Evolutionary conservation across 2,888 invertebrate species (phyloP).

Genomic region (Cantharis flavilabris): DNA sequence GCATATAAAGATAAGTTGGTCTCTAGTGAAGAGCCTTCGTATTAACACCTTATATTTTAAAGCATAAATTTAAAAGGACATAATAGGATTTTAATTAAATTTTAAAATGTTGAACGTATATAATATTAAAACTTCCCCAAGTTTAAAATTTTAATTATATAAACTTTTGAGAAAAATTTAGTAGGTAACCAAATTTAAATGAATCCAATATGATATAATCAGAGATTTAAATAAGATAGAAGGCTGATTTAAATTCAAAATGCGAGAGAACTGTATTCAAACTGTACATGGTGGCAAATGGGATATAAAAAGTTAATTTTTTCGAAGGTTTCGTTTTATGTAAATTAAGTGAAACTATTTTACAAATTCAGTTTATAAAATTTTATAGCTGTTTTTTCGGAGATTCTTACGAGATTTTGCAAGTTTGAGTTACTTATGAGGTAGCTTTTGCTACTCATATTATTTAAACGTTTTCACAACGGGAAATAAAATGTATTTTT

Average conservation of each 20-base stretch:
- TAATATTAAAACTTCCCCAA: not conserved
- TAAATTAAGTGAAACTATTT: conserved; percentile 4
- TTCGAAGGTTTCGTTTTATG: not conserved
- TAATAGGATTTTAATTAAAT: not conserved
- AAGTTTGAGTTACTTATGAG: not conserved
- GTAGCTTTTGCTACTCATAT: not conserved
- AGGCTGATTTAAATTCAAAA: not conserved
- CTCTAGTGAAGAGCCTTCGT: too few species aligned
- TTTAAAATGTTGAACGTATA: not conserved
- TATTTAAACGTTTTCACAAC: not conserved
- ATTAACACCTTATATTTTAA: not conserved
- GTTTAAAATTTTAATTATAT: not conserved
- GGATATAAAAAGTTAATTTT: conserved; percentile 2
- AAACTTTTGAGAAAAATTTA: not conserved
- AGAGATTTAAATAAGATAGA: not conserved
- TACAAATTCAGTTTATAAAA: not conserved
- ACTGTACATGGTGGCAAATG: conserved; percentile 1
- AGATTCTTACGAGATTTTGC: not conserved
- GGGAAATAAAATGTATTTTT: conserved; percentile 3
- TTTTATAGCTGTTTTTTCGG: not conserved
- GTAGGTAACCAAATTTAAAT: conserved; percentile 2
- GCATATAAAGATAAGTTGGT: too few species aligned
- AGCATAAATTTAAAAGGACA: not conserved
- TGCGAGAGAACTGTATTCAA: conserved; percentile 1
- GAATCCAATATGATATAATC: not conserved